Percentiles rank a stretch among this genome's conserved stretches.
phyloP scores from a whole-genome alignment of 92 coral and sea anemone species.

The Siderastrea siderea region DNA sequence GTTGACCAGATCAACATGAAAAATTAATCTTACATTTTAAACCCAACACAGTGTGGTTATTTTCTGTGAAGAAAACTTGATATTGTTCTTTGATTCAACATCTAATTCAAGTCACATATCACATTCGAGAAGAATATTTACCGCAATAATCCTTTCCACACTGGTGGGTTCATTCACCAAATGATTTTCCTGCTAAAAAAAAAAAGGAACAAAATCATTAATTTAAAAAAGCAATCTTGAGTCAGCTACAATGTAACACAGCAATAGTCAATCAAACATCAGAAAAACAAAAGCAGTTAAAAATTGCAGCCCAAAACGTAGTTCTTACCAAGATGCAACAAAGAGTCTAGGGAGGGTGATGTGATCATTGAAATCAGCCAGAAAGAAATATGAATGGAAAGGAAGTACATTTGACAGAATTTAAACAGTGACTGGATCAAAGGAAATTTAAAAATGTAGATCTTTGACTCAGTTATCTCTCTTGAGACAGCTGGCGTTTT shows the following conservation, averaged over 20 bases:
- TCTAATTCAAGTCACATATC: not conserved
- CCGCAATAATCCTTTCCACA: constrained; percentile 72
- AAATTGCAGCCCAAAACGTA: not conserved
- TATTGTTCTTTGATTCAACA: not conserved
- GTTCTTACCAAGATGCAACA: not conserved
- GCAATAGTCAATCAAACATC: not conserved
- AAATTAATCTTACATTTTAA: no score
- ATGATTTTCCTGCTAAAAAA: constrained; percentile 25
- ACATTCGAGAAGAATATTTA: constrained; percentile 4
- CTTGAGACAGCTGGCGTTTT: constrained; percentile 22
- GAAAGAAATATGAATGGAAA: not conserved
- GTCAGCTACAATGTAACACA: not conserved
- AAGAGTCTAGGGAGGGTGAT: not conserved
- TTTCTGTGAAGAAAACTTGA: not conserved
- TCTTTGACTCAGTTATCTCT: constrained; percentile 16
- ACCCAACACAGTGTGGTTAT: not conserved
- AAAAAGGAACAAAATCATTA: not conserved
- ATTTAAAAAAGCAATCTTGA: not conserved
- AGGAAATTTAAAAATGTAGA: constrained; percentile 14
- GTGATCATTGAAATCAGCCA: not conserved
- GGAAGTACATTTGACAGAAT: constrained; percentile 39
- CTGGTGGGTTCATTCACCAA: constrained; percentile 51
- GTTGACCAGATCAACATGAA: no score
- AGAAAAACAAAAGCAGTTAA: not conserved
- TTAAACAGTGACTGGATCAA: constrained; percentile 34